Percentiles rank a stretch among this genome's conserved stretches.
Evolutionary conservation across 2,888 invertebrate genomes (phyloP).

Genomic region (Labia minor): DNA sequence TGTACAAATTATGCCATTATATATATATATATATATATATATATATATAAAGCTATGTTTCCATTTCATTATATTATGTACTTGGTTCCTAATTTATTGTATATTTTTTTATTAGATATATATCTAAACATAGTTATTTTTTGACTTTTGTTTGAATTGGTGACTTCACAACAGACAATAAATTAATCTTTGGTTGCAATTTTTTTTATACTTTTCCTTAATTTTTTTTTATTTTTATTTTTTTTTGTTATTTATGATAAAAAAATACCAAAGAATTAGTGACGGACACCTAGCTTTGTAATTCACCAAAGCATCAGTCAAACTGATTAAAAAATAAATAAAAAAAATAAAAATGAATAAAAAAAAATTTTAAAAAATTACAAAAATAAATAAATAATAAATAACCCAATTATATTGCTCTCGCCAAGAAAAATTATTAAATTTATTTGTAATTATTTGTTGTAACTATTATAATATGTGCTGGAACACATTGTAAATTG

Average conservation of each 20-base stretch:
- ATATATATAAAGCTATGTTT: conserved; percentile 18
- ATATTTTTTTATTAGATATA: conserved; percentile 18
- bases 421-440: not conserved
- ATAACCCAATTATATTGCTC: not conserved
- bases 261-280: conserved; percentile 3
- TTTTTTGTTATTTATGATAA: not conserved
- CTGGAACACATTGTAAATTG: not conserved
- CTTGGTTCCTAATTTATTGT: conserved; percentile 27
- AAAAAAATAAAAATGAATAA: no score
- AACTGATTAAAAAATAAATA: not conserved
- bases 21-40: not conserved
- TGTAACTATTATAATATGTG: not conserved
- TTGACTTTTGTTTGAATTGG: conserved; percentile 2
- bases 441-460: not conserved
- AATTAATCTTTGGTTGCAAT: not conserved
- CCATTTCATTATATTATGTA: conserved; percentile 21
- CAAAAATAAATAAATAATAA: not conserved
- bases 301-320: conserved; percentile 13
- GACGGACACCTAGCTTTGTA: not conserved
- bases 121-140: not conserved
- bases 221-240: no score
- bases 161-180: not conserved
- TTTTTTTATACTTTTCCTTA: no score
- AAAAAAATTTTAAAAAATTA: no score
- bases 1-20: conserved; percentile 24